Conservation (phyloP, 2,888 invertebrate species). For the Zhuqinia jingwanae region DNA sequence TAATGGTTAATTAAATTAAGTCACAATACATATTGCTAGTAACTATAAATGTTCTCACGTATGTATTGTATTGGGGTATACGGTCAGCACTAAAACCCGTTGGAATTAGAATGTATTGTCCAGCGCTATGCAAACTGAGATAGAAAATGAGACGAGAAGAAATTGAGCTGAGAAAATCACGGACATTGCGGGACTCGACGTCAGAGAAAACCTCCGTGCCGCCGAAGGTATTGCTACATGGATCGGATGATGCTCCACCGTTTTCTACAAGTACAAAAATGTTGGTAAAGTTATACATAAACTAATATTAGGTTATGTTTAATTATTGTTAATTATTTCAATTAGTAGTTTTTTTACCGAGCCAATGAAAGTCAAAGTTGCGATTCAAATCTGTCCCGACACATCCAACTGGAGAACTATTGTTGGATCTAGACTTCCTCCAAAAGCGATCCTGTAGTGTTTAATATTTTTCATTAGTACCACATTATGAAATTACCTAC, state of each 20-base stretch:
- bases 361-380: constrained; percentile 94
- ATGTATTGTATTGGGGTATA: constrained; percentile 72
- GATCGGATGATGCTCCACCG: constrained; percentile 82
- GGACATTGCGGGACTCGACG: constrained; percentile 86
- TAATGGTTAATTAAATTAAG: too few relatives aligned
- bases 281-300: too few relatives aligned
- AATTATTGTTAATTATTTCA: too few relatives aligned
- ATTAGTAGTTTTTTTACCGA: too few relatives aligned
- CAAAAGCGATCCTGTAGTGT: constrained; percentile 87
- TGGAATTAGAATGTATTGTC: constrained; percentile 90
- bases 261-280: too few relatives aligned
- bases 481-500: too few relatives aligned
- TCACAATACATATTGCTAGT: too few relatives aligned
- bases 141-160: constrained; percentile 84
- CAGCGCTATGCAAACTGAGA: constrained; percentile 88
- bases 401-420: constrained; percentile 81
- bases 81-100: constrained; percentile 86
- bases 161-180: constrained; percentile 83
- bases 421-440: constrained; percentile 82
- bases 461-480: too few relatives aligned
- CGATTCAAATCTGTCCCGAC: constrained; percentile 91
- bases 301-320: too few relatives aligned
- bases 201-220: constrained; percentile 85
- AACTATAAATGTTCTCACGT: constrained; percentile 40
- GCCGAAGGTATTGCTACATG: constrained; percentile 81